phyloP scores from a whole-genome alignment of 2,888 invertebrate genomes.

The Drosophila kanekoi region DNA sequence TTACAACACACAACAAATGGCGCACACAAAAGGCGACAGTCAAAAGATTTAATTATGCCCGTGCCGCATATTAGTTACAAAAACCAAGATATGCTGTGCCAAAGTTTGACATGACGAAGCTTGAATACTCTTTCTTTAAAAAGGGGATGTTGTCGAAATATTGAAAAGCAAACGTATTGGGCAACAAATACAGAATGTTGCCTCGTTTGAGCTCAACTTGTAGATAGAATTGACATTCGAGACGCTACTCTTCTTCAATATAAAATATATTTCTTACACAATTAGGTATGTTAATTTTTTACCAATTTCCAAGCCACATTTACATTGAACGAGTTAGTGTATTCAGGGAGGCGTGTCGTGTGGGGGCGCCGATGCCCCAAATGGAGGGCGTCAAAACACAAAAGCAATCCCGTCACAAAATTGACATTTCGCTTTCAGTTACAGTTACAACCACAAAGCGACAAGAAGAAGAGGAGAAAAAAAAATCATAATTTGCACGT shows the following conservation, averaged over 20 bases:
- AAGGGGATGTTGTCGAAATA: no score
- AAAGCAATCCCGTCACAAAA: constrained; percentile 76
- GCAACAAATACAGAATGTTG: no score
- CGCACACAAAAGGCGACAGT: constrained; percentile 58
- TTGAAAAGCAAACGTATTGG: no score
- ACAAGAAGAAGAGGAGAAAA: constrained; percentile 17
- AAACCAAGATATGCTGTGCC: constrained; percentile 16
- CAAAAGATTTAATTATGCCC: constrained; percentile 74
- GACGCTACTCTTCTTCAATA: no score
- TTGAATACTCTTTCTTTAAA: constrained; percentile 16
- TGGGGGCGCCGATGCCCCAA: constrained; percentile 56
- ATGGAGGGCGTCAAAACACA: constrained; percentile 73
- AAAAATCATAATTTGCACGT: constrained; percentile 79
- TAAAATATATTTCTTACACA: not conserved
- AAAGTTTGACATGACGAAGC: constrained; percentile 1
- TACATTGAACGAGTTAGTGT: constrained; percentile 10
- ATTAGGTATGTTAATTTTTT: not conserved
- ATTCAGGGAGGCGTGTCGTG: constrained; percentile 36
- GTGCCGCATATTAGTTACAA: constrained; percentile 71
- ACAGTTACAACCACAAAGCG: constrained; percentile 25
- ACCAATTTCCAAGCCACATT: constrained; percentile 10
- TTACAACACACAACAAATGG: constrained; percentile 67
- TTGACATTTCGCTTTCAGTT: constrained; percentile 77
- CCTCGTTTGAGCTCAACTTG: no score
- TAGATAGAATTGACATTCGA: no score